phyloP scores from a whole-genome alignment of 2,797 vertebrate genomes.

The Gambusia yucatana region DNA sequence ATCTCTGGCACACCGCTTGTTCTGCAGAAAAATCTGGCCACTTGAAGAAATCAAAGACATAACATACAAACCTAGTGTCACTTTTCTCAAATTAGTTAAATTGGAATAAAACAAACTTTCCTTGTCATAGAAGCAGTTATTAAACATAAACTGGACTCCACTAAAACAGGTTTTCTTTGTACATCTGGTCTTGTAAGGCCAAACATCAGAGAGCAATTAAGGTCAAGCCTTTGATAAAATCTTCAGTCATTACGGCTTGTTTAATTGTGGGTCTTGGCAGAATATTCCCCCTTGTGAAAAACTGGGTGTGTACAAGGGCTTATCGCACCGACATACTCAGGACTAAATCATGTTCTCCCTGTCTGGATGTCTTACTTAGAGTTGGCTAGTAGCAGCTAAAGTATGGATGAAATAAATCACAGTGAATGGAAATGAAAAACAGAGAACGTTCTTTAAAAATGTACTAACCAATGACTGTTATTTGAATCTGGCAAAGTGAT shows the following conservation, averaged over 20 bases:
- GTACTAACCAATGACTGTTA: constrained; percentile 48
- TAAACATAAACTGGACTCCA: constrained; percentile 46
- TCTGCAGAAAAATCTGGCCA: constrained; percentile 40
- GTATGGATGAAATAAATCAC: constrained; percentile 69
- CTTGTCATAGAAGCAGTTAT: constrained; percentile 49
- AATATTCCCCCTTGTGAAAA: constrained; percentile 77
- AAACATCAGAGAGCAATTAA: constrained; percentile 84
- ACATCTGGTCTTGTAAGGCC: constrained; percentile 58
- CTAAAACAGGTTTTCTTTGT: constrained; percentile 56
- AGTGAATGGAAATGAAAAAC: constrained; percentile 42
- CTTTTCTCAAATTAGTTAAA: constrained; percentile 34
- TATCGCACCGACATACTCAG: constrained; percentile 67
- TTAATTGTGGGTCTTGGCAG: constrained; percentile 79
- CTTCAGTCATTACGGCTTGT: constrained; percentile 75
- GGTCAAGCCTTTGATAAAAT: constrained; percentile 76
- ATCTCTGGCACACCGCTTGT: constrained; percentile 59
- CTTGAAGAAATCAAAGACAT: constrained; percentile 18
- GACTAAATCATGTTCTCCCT: constrained; percentile 70
- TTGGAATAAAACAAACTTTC: constrained; percentile 47
- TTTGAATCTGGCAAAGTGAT: constrained; percentile 38
- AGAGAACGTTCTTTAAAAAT: constrained; percentile 53
- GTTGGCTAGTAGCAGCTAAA: constrained; percentile 69
- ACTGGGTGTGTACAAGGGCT: constrained; percentile 72
- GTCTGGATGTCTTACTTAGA: constrained; percentile 71
- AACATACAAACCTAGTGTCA: constrained; percentile 14